Base-by-base conservation (phyloP, 2,888 invertebrate species). In the Phaedon cochleariae region DNA sequence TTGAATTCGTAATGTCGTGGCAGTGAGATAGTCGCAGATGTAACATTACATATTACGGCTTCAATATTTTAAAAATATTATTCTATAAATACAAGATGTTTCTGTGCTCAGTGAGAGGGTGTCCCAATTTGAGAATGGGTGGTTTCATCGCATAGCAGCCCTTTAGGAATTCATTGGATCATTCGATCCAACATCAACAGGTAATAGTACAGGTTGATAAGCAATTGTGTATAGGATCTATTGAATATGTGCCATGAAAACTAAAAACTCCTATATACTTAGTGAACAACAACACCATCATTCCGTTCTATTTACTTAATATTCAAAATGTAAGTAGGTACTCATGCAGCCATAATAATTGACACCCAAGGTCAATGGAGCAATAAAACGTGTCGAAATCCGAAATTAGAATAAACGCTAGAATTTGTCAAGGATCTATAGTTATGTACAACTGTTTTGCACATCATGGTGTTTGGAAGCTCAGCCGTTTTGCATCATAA, bases 361-460 rank as follows among this genome's bases (percentile, higher is more conserved):
- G 57, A 10, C 45, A 45, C 5, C 29, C 68, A 65, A 64, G 65
- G 68, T 57, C 63, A 65, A 55, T 59, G 61, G 60, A 63, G 65
- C 65, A 37, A 68, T 68, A 68, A 68, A 68, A 68, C 65, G 65
- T 68, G 65, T 68, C 61, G 59, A 65, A 68, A 65, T 68, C 61
- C 58, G 59, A 65, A 68, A 65, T 68, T 63, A 65, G 61, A 65
- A 65, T 68, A 68, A 68, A 65, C 60, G 49, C 51, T 59, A 63
- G 60, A 65, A 57, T 65, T 65, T 10, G 0, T 45, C 57, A 57
- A 57, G 57, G 57, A 15, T 15, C n/a, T 41, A n/a, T n/a, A n/a
- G n/a, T n/a, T n/a, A n/a, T n/a, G n/a, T 10, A 15, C 41, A 41
- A 41, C 41, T 41, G 41, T 41, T 41, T 41, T 41, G 41, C n/a